Evolutionary conservation across 1,140 invertebrate genomes (phyloP).

Genomic region (Habropoda laboriosa): DNA sequence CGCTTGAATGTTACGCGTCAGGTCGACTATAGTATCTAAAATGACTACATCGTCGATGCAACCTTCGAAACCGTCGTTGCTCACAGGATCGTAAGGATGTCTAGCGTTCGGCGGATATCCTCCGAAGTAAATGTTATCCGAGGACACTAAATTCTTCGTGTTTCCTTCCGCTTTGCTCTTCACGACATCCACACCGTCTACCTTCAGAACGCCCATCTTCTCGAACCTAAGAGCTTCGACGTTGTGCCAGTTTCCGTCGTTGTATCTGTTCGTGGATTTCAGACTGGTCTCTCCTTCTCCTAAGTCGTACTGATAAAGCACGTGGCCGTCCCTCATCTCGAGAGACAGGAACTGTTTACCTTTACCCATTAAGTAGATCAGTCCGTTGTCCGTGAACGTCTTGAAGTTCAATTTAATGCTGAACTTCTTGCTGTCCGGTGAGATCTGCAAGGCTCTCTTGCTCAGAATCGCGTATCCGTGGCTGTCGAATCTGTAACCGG

Average conservation of each 20-base stretch:
- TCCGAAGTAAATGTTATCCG: slow-evolving; percentile 92
- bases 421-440: slow-evolving; percentile 83
- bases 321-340: slow-evolving; percentile 89
- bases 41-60: slow-evolving; percentile 94
- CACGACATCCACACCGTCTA: slow-evolving; percentile 84
- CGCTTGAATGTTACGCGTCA: slow-evolving; percentile 89
- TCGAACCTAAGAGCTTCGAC: slow-evolving; percentile 87
- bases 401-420: slow-evolving; percentile 88
- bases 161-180: slow-evolving; percentile 74
- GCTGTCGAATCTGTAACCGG: slow-evolving; percentile 93
- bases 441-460: slow-evolving; percentile 83
- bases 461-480: slow-evolving; percentile 90
- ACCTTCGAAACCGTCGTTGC: slow-evolving; percentile 92
- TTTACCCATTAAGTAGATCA: slow-evolving; percentile 93
- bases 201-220: slow-evolving; percentile 85
- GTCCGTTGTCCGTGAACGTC: slow-evolving; percentile 92
- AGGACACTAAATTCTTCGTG: slow-evolving; percentile 80
- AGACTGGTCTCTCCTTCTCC: slow-evolving; percentile 84
- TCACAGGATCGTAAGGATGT: slow-evolving; percentile 86
- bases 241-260: slow-evolving; percentile 92
- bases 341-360: slow-evolving; percentile 90
- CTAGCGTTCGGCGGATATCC: slow-evolving; percentile 86
- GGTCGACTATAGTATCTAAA: slow-evolving; percentile 87
- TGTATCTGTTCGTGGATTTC: slow-evolving; percentile 84
- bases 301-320: slow-evolving; percentile 88